phyloP scores from a whole-genome alignment of 1,140 invertebrate genomes.

The Hycleus cichorii region DNA sequence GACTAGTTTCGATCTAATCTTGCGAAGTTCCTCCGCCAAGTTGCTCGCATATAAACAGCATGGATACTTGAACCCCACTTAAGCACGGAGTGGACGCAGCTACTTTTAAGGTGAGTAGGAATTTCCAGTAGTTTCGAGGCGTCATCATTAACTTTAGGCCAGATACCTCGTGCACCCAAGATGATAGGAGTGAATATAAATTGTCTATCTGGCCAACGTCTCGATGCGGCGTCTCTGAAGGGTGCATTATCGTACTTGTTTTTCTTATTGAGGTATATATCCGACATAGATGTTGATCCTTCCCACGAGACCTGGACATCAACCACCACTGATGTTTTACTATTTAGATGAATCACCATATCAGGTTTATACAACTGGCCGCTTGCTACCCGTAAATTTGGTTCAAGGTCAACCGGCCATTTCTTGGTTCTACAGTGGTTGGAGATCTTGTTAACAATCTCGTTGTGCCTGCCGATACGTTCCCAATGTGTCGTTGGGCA shows the following conservation, averaged over 20 bases:
- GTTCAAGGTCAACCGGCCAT: constrained; percentile 9
- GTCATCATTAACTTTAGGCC: constrained; percentile 10
- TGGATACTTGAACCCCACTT: constrained; percentile 16
- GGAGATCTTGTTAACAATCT: constrained; percentile 2
- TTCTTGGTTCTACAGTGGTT: neutral
- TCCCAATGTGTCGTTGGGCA: constrained; percentile 15
- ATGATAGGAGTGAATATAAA: constrained; percentile 5
- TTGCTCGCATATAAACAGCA: neutral
- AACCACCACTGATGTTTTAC: neutral
- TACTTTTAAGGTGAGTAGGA: neutral
- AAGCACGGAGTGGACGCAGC: constrained; percentile 1
- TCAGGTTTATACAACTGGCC: constrained; percentile 19
- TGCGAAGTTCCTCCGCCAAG: neutral
- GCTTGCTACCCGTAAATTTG: constrained; percentile 1
- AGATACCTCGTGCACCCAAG: constrained; percentile 18
- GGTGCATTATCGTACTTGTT: constrained; percentile 8
- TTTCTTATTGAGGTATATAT: constrained; percentile 5
- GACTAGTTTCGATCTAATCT: too few species aligned
- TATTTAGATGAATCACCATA: neutral
- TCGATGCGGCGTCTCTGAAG: constrained; percentile 7
- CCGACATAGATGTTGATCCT: neutral
- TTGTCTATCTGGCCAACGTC: constrained; percentile 5
- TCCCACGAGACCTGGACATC: constrained; percentile 24
- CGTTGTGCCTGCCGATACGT: constrained; percentile 19
- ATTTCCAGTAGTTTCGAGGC: neutral